Base-by-base conservation (phyloP, 2,113 vertebrate genomes). In the Arizona elegans region DNA sequence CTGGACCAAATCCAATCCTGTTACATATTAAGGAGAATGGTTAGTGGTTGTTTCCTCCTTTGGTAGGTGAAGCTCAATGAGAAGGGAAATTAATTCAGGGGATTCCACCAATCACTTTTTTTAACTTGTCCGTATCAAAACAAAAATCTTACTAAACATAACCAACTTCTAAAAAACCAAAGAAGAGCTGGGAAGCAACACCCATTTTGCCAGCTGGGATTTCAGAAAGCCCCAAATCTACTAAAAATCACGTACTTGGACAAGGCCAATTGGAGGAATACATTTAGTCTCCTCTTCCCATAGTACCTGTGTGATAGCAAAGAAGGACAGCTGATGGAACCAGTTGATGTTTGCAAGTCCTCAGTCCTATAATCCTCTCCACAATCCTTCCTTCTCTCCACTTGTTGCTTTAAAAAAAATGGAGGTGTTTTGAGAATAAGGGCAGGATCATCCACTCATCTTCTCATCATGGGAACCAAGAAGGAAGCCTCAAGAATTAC, bases 121-220 rank as follows among this genome's bases (percentile, higher is more conserved):
- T 75, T 3, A 33, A 75, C 13, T 75, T 33, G 65, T 33, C 65
- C 13, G 65, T 13, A 75, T 75, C n/a, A 33, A 75, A 75, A 8
- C n/a, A 75, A 65, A 65, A 29, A 29, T 65, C 59, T 29, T 29
- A 10, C 26, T 26, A 29, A 62, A 65, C 26, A 65, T 65, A 65
- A 65, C 26, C 26, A 65, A 29, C 10, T 65, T 29, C 59, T 65
- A 65, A 65, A 65, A 65, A 98, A 99, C 99, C 95, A 99, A 99
- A 96, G 99, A 99, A 97, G 99, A 99, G 93, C 98, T 99, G 29
- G 99, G 99, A 89, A 97, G 98, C 97, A 99, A 99, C 97, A 99
- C 99, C 90, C 98, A 97, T 87, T 99, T 99, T 62, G 99, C 99
- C 0, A 98, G 99, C 96, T 97, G 98, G 95, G 99, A 98, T 97